Conservation (phyloP, 2,888 invertebrate species). For the Noctua fimbriata region DNA sequence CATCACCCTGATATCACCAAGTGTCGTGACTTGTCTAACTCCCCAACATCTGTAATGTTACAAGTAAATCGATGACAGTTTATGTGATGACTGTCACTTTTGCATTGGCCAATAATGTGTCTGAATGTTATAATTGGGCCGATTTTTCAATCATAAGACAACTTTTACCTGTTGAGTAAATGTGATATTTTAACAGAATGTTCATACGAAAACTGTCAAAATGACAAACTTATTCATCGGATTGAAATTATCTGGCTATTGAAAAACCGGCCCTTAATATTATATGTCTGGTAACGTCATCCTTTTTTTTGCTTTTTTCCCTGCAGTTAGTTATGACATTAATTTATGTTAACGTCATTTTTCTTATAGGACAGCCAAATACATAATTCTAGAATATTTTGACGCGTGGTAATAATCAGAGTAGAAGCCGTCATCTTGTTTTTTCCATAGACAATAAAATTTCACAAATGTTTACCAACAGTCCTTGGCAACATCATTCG, state of each 20-base stretch:
- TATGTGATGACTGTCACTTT: constrained; percentile 4
- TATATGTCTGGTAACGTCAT: not conserved
- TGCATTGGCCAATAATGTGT: not conserved
- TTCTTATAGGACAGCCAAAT: not conserved
- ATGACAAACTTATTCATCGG: no score
- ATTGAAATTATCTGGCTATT: no score
- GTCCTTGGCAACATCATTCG: not conserved
- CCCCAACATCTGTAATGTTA: not conserved
- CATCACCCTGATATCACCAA: constrained; percentile 39
- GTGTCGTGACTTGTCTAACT: constrained; percentile 18
- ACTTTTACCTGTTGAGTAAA: no score
- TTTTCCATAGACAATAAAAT: not conserved
- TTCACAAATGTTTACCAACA: not conserved
- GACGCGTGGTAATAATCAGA: not conserved
- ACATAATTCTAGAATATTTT: not conserved
- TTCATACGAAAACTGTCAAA: no score
- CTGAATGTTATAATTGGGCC: not conserved
- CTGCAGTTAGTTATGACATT: not conserved
- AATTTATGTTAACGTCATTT: not conserved
- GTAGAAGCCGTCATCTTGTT: not conserved
- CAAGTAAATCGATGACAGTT: constrained; percentile 7
- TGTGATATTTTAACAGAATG: no score
- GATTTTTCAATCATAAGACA: no score
- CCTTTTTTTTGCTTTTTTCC: not conserved
- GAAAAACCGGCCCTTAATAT: no score